These are phyloP conservation scores for Falco berigora DNA, from an alignment of 2,797 vertebrate genomes.

Conservation along the genomic window DNA sequence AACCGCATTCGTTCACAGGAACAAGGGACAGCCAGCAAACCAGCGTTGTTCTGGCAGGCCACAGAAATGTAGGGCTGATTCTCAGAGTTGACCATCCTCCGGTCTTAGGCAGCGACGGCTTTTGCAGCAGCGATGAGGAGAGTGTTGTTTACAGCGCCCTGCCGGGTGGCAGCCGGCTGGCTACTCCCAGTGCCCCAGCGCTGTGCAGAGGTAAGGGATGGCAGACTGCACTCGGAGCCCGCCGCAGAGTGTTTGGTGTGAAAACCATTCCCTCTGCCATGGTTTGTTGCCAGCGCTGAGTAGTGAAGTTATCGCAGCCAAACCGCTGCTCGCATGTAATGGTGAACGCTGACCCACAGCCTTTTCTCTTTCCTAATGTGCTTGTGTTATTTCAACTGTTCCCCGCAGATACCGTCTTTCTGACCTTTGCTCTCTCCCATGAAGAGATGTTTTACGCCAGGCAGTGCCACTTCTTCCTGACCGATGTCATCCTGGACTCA, in stretches of 20 bases:
- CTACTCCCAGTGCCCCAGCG: neutral
- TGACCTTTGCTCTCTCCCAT: constrained; percentile 64
- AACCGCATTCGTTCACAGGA: neutral
- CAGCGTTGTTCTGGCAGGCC: neutral
- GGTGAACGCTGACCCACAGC: neutral
- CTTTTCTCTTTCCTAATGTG: neutral
- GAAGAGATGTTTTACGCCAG: constrained; percentile 70
- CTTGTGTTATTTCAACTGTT: neutral
- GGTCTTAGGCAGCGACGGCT: constrained; percentile 51
- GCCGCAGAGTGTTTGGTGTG: neutral
- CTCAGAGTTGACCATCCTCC: constrained; percentile 59
- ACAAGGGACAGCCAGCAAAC: neutral
- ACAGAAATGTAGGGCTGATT: constrained; percentile 8
- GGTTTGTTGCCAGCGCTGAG: neutral
- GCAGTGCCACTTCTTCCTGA: constrained; percentile 69
- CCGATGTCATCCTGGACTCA: constrained; percentile 68
- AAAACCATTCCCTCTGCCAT: neutral
- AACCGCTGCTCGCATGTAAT: neutral
- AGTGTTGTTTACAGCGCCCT: constrained; percentile 58
- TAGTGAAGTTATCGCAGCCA: neutral
- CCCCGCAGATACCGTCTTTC: constrained; percentile 62
- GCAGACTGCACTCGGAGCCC: neutral
- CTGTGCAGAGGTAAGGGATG: constrained; percentile 6
- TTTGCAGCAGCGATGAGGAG: constrained; percentile 51
- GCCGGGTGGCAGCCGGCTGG: neutral